Evolutionary conservation across 2,113 vertebrate genomes (phyloP), one percentile per base, ranked within the genome.

Genomic region (Gasterosteus nipponicus): DNA sequence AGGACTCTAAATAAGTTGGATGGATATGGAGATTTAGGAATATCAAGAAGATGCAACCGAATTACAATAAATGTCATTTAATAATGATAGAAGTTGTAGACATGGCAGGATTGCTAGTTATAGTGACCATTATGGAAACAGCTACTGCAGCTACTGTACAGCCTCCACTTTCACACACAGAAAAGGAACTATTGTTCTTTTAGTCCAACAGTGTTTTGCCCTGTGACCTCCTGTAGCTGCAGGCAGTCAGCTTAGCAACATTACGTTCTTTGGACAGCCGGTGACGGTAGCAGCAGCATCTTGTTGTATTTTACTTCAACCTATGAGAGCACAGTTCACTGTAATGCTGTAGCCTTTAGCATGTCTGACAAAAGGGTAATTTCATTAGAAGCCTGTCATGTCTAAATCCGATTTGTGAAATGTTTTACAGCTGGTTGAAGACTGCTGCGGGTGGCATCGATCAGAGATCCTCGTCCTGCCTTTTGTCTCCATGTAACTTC

Each of bases 401-500:
- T 41, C 49, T 64, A 33, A 64, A 69, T 64, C 19, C 15, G 53
- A 59, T 73, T 41, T 76, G 49, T 39, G 47, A 44, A 44, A 41
- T 53, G 31, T n/a, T 65, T 56, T 41, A 42, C 18, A 4, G 62
- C n/a, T 10, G 39, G 5, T 64, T 57, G 4, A 7, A 6, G 39
- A 38, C 31, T 8, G 41, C 35, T n/a, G 72, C 49, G 9, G 0
- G 7, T 18, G 56, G 47, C 64, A 4, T 62, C 31, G 8, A 54
- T 56, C 57, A 15, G 46, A 0, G 19, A 61, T 44, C 56, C 51
- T 56, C 54, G 59, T n/a, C 65, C 44, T 2, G 2, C 35, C 59
- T 2, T 66, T 60, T 29, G 51, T 73, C 51, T 72, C 18, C 9
- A 29, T 75, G 75, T 69, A 65, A 76, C 78, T 69, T 10, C 46